phyloP scores from a whole-genome alignment of 1,140 invertebrate genomes.

The Pogonognathellus flavescens region DNA sequence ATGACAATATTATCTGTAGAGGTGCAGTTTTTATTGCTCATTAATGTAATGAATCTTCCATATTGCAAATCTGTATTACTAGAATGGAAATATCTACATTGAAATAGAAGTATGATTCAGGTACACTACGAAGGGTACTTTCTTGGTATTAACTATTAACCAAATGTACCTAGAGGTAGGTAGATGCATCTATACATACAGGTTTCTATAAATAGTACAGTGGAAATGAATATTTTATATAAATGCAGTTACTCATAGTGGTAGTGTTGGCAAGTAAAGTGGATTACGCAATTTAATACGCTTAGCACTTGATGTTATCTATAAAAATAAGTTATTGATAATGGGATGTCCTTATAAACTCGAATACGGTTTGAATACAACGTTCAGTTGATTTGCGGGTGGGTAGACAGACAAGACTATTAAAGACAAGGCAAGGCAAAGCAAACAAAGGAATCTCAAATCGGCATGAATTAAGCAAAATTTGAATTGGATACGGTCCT shows the following conservation, averaged over 20 bases:
- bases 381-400: conserved; percentile 38
- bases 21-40: too few relatives aligned
- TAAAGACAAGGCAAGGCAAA: conserved; percentile 38
- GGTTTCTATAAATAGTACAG: too few relatives aligned
- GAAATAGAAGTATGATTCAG: too few relatives aligned
- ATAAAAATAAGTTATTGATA: conserved; percentile 34
- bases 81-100: too few relatives aligned
- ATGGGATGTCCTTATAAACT: conserved; percentile 36
- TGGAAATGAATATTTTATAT: neutral
- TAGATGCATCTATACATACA: neutral
- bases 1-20: too few relatives aligned
- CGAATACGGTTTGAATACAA: neutral
- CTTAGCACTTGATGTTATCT: conserved; percentile 35
- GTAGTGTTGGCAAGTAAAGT: neutral
- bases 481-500: conserved; percentile 44
- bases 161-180: neutral
- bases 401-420: neutral
- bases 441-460: conserved; percentile 28
- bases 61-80: too few relatives aligned
- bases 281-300: conserved; percentile 21
- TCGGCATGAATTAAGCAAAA: conserved; percentile 44
- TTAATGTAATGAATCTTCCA: too few relatives aligned
- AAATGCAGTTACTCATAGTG: neutral
- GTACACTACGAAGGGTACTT: too few relatives aligned
- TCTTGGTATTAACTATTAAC: too few relatives aligned